Evolutionary conservation across 37 sponge, comb jelly and placozoan species (phyloP).

Genomic region (Ephydatia muelleri): DNA sequence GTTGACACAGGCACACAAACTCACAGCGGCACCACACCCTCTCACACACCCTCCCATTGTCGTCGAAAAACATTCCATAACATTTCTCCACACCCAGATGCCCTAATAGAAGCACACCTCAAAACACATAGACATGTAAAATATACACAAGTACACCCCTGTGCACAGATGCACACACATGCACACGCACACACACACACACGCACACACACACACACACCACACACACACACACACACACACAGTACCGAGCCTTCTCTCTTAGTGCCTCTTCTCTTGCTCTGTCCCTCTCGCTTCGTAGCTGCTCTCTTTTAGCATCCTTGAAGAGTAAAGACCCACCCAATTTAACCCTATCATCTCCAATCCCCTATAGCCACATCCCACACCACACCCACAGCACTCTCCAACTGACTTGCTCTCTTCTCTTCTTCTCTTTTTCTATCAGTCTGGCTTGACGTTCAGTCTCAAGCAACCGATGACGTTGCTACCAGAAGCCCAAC

Average conservation of each 20-base stretch:
- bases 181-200: not conserved
- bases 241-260: conserved; percentile 63
- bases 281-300: conserved; percentile 51
- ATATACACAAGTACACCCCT: not conserved
- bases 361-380: not conserved
- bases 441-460: conserved; percentile 64
- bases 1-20: not conserved
- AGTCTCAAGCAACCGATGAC: conserved; percentile 71
- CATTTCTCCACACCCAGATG: not conserved
- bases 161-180: not conserved
- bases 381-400: not conserved
- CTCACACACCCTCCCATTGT: not conserved
- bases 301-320: conserved; percentile 70
- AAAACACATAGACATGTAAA: not conserved
- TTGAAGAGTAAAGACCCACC: not conserved
- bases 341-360: not conserved
- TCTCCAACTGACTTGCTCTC: conserved; percentile 37
- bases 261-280: conserved; percentile 74
- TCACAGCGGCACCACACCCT: not conserved
- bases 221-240: not conserved
- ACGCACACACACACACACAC: conserved; percentile 7
- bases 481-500: conserved; percentile 36
- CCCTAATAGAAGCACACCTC: not conserved
- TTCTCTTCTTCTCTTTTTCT: conserved; percentile 56
- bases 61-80: not conserved